Percentiles rank a stretch among this genome's conserved stretches.
Conservation (phyloP, 2,797 vertebrate species). For the Halcyon leucocephala region DNA sequence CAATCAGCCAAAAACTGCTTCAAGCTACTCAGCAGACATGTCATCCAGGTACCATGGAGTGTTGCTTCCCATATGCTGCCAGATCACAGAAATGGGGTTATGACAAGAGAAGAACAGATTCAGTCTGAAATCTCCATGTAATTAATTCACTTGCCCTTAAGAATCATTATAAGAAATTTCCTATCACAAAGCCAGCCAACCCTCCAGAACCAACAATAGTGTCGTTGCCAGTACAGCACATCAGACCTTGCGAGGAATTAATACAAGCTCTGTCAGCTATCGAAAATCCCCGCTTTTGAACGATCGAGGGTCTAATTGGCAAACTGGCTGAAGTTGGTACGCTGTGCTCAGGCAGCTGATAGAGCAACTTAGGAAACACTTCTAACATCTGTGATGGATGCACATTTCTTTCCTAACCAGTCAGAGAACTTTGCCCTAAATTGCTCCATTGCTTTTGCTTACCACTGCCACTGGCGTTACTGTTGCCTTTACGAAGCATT, state of each 20-base stretch:
- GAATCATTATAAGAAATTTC: slow-evolving; percentile 18
- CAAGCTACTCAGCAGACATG: slow-evolving; percentile 65
- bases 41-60: slow-evolving; percentile 66
- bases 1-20: slow-evolving; percentile 57
- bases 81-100: slow-evolving; percentile 38
- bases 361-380: neutral
- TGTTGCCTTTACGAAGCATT: slow-evolving; percentile 58
- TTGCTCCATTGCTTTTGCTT: slow-evolving; percentile 11
- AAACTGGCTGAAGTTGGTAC: neutral
- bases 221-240: slow-evolving; percentile 37
- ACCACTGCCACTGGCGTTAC: neutral
- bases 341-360: neutral
- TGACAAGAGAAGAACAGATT: slow-evolving; percentile 61
- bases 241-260: slow-evolving; percentile 46
- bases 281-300: slow-evolving; percentile 19
- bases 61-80: slow-evolving; percentile 65
- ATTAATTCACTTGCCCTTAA: slow-evolving; percentile 58
- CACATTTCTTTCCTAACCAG: slow-evolving; percentile 1
- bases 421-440: slow-evolving; percentile 45
- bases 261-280: slow-evolving; percentile 38
- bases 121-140: slow-evolving; percentile 28
- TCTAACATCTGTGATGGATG: neutral
- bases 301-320: neutral
- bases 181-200: slow-evolving; percentile 11
- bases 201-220: slow-evolving; percentile 26